Evolutionary conservation across 2,888 invertebrate species (phyloP), one percentile per base, ranked within the genome.

Genomic region (Bombylius major): DNA sequence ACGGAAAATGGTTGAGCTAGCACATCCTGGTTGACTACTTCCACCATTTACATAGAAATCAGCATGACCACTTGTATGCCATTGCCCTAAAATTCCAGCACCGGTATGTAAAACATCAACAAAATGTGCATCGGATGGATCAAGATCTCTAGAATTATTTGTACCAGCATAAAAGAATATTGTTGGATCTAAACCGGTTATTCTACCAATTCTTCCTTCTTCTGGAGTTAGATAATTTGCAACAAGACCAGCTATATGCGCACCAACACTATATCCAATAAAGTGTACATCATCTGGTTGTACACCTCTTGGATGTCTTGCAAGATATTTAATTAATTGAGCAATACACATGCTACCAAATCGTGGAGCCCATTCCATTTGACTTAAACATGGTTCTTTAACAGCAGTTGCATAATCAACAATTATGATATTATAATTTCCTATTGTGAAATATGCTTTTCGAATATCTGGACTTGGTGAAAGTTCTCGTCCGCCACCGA

Each of bases 31-130:
- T 65, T 91, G 91, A 66, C 89, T 87, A 42, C 89, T 89, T 33
- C 91, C 75, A 0, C 91, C 91, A 66, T 91, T 91, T 51, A 91
- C 87, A 70, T 90, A 91, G 71, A 89, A 91, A 70, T 91, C 91
- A 1, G 88, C 90, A 68, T 91, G 90, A 0, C 90, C 90, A 61
- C 85, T 89, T 1, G 89, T 89, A 5, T 90, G 89, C 89, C 90
- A 90, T 67, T 91, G 91, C 0, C 91, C 91, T 34, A 91, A 77
- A 61, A 91, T 88, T 0, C 91, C 91, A 0, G 91, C 90, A 0
- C 89, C 90, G 0, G 90, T 91, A 69, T 91, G 91, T 34, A 91
- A 69, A 56, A 86, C 83, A 68, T 90, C 90, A 50, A 90, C 89
- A 66, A 90, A 90, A 65, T 86, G 79, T 0, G 90, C 90, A 66